Evolutionary conservation across 2,888 invertebrate species (phyloP).

Genomic region (Lagria hirta): DNA sequence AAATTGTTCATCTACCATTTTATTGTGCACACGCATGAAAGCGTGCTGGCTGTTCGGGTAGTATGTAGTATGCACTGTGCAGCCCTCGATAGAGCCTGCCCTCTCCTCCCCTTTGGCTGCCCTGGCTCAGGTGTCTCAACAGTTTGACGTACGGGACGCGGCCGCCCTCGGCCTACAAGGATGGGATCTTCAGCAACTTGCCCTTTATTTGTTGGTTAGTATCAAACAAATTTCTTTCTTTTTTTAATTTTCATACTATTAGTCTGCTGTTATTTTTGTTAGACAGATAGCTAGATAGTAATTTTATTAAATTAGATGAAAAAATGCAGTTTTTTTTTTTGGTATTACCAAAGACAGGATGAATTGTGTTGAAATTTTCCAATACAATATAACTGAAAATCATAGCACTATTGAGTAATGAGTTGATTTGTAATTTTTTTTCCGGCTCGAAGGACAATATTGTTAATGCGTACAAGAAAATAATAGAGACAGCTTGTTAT

Average conservation of each 20-base stretch:
- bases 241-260: conserved; percentile 1
- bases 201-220: conserved; percentile 72
- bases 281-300: no score
- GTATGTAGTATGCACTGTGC: conserved; percentile 49
- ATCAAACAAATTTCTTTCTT: conserved; percentile 36
- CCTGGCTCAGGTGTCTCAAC: conserved; percentile 54
- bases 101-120: conserved; percentile 54
- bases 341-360: no score
- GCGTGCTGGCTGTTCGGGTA: conserved; percentile 48
- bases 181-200: conserved; percentile 73
- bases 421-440: no score
- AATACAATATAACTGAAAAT: no score
- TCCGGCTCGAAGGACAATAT: no score
- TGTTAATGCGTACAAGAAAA: no score
- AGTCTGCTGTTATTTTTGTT: neutral
- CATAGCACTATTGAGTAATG: no score
- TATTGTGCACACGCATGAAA: conserved; percentile 41
- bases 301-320: no score
- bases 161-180: conserved; percentile 64
- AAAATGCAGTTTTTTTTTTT: no score
- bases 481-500: no score
- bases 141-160: conserved; percentile 52
- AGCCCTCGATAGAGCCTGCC: conserved; percentile 50
- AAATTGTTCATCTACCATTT: conserved; percentile 18
- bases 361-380: no score